phyloP scores from a whole-genome alignment of 2,113 vertebrate species.

The Pardalotus punctatus region DNA sequence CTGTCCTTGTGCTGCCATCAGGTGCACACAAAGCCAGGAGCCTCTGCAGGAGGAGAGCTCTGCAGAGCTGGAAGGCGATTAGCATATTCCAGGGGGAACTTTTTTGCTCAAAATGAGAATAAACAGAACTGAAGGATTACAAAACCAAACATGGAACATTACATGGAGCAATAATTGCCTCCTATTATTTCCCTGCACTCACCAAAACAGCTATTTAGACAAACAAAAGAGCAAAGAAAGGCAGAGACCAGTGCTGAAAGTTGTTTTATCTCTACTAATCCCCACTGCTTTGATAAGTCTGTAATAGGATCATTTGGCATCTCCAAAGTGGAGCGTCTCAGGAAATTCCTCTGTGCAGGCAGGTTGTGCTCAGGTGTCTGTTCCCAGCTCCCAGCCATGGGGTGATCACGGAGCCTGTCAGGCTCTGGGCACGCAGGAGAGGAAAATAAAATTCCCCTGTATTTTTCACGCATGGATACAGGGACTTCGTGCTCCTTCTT shows the following conservation, averaged over 20 bases:
- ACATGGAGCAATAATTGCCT: constrained; percentile 81
- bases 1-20: constrained; percentile 47
- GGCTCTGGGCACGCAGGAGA: not conserved
- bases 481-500: not conserved
- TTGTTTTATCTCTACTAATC: constrained; percentile 68
- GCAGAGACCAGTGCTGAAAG: constrained; percentile 62
- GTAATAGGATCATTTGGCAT: constrained; percentile 68
- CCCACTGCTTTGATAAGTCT: constrained; percentile 73
- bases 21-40: constrained; percentile 59
- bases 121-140: constrained; percentile 78
- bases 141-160: constrained; percentile 77
- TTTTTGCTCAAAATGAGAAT: constrained; percentile 76
- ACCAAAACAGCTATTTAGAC: constrained; percentile 80
- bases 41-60: not conserved
- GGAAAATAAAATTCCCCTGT: not conserved
- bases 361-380: not conserved
- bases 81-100: constrained; percentile 75
- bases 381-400: not conserved
- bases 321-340: constrained; percentile 3
- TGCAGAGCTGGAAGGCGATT: constrained; percentile 71
- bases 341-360: not conserved
- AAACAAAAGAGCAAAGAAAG: constrained; percentile 72
- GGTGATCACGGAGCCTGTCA: rapidly evolving
- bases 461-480: not conserved
- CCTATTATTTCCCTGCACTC: constrained; percentile 76